These are phyloP conservation scores for Tolypeutes matacus DNA, from an alignment of 2,797 vertebrate genomes.

Conservation along the genomic window DNA sequence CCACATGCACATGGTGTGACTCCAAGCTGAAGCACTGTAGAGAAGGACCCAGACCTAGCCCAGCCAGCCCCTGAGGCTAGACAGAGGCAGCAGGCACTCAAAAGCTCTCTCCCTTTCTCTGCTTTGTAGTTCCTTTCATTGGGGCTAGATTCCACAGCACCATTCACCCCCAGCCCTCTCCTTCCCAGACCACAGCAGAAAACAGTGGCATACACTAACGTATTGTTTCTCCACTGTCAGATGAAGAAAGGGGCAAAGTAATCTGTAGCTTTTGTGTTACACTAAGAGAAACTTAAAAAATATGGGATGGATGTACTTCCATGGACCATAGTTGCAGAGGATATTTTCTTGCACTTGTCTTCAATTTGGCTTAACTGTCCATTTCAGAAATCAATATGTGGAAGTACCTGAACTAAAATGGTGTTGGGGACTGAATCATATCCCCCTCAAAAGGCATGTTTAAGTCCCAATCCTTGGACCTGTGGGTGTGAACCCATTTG, in stretches of 20 bases:
- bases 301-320: neutral
- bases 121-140: neutral
- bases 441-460: too few species aligned
- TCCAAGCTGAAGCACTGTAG: neutral
- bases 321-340: neutral
- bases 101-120: neutral
- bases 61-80: neutral
- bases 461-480: too few species aligned
- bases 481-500: too few species aligned
- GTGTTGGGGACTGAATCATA: too few species aligned
- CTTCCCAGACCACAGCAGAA: neutral
- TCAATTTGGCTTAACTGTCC: neutral
- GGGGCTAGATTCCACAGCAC: neutral
- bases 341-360: neutral
- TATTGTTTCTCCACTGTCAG: neutral
- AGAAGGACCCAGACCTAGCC: too few species aligned
- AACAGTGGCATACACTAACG: neutral
- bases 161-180: neutral
- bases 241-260: neutral
- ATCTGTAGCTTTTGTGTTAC: neutral
- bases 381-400: conserved; percentile 18
- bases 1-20: neutral
- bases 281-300: neutral
- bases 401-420: neutral
- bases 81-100: neutral